Evolutionary conservation across 2,113 vertebrate species (phyloP).

Genomic region (Grammomys surdaster): DNA sequence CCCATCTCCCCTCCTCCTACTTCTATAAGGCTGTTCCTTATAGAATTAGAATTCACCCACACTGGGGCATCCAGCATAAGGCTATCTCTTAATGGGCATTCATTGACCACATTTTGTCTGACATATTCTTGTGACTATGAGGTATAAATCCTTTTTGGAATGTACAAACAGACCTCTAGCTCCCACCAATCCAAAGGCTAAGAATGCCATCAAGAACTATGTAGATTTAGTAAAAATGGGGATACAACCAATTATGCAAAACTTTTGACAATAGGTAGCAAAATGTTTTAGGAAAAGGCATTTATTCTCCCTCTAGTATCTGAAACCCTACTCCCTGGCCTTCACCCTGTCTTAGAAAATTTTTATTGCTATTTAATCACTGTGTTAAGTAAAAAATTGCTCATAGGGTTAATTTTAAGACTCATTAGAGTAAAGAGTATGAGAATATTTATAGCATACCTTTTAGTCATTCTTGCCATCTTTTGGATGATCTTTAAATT

Average conservation of each 20-base stretch:
- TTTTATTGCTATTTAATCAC: conserved; percentile 46
- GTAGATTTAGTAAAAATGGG: conserved; percentile 17
- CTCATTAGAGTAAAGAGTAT: conserved; percentile 20
- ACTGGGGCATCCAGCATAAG: no score
- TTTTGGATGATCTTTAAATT: conserved; percentile 66
- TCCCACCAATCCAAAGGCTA: not conserved
- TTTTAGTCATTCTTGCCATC: conserved; percentile 55
- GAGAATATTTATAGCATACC: conserved; percentile 61
- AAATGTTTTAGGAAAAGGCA: not conserved
- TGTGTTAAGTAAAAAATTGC: conserved; percentile 11
- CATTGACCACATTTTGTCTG: not conserved
- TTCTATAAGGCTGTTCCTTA: no score
- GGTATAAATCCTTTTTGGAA: not conserved
- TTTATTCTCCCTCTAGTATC: not conserved
- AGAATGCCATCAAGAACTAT: not conserved
- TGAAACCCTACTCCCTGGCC: not conserved
- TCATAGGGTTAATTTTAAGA: conserved; percentile 55
- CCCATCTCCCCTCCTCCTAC: no score
- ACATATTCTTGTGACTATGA: not conserved
- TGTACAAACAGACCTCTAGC: not conserved
- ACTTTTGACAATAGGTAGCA: not conserved
- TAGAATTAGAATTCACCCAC: no score
- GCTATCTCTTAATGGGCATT: not conserved
- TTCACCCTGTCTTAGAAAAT: not conserved
- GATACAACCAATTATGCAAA: not conserved